Evolutionary conservation across 1,140 invertebrate species (phyloP).

Genomic region (Ips nitidus): DNA sequence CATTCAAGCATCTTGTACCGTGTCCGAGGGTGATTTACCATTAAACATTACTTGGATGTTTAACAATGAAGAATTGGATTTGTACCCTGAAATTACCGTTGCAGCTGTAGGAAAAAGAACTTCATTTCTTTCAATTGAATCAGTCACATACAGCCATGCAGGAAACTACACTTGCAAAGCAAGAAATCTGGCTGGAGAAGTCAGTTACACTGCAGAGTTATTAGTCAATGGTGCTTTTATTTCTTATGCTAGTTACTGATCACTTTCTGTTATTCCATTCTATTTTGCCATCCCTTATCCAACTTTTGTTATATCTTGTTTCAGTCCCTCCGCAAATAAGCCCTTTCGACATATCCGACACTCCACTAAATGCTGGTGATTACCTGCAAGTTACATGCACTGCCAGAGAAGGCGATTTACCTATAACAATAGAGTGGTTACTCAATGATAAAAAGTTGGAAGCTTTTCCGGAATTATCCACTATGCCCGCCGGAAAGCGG

Average conservation of each 20-base stretch:
- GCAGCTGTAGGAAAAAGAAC: conserved; percentile 48
- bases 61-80: conserved; percentile 56
- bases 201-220: conserved; percentile 42
- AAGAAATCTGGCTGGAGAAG: conserved; percentile 67
- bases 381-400: conserved; percentile 72
- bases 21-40: conserved; percentile 67
- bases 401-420: conserved; percentile 69
- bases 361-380: conserved; percentile 68
- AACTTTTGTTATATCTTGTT: background rate
- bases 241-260: background rate
- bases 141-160: conserved; percentile 67
- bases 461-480: conserved; percentile 34
- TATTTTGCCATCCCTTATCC: background rate
- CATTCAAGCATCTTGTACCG: conserved; percentile 53
- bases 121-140: conserved; percentile 66
- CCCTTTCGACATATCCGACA: conserved; percentile 67
- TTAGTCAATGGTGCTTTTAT: conserved; percentile 43
- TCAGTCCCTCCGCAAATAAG: conserved; percentile 66
- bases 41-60: conserved; percentile 69
- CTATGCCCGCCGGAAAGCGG: conserved; percentile 44
- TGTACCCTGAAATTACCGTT: conserved; percentile 57
- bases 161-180: conserved; percentile 67
- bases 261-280: background rate
- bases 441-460: conserved; percentile 58
- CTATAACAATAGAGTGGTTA: conserved; percentile 66